Evolutionary conservation across 2,888 invertebrate species (phyloP).

Genomic region (Furcula furcula): DNA sequence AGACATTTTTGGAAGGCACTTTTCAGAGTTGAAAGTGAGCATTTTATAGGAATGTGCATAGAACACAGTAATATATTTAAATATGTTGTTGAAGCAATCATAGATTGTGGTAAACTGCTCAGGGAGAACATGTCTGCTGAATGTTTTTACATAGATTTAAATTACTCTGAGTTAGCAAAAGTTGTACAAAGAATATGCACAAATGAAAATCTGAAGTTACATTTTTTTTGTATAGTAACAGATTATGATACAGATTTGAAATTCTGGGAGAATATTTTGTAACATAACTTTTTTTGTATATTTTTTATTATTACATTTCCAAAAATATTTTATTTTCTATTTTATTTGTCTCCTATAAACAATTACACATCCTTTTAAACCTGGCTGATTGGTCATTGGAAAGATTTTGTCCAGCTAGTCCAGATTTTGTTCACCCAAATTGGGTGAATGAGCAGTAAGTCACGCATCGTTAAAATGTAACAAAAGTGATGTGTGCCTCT

Average conservation of each 20-base stretch:
- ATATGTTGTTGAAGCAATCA: conserved; percentile 55
- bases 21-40: conserved; percentile 43
- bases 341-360: no score
- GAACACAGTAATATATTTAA: conserved; percentile 50
- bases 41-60: conserved; percentile 52
- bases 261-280: conserved; percentile 66
- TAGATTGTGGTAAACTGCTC: conserved; percentile 60
- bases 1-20: conserved; percentile 59
- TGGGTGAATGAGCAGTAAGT: no score
- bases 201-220: conserved; percentile 54
- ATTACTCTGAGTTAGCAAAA: conserved; percentile 69
- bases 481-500: no score
- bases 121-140: conserved; percentile 58
- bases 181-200: conserved; percentile 64
- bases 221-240: conserved; percentile 65
- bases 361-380: no score
- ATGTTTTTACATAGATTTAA: conserved; percentile 72
- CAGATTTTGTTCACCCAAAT: no score
- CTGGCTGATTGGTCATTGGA: no score
- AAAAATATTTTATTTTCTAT: not conserved
- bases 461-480: no score
- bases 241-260: conserved; percentile 57
- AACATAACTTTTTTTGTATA: conserved; percentile 9
- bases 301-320: not conserved
- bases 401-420: no score